phyloP scores from a whole-genome alignment of 2,888 invertebrate genomes.

The Mylabris sibirica region DNA sequence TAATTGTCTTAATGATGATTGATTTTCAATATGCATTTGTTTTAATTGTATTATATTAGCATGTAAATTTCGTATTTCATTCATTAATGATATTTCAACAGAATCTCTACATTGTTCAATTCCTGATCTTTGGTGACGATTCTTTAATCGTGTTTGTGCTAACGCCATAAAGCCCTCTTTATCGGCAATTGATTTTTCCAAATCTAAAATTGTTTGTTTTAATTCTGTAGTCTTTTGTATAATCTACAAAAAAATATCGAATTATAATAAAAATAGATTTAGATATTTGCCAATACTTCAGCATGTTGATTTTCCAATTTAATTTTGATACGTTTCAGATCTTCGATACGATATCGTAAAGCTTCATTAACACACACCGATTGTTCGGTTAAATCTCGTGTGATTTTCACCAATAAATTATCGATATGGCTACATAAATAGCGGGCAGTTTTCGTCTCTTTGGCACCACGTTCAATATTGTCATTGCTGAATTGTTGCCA shows the following conservation, averaged over 20 bases:
- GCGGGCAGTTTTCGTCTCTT: conserved; percentile 76
- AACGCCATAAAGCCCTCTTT: conserved; percentile 84
- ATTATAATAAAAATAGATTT: too few species aligned
- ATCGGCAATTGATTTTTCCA: conserved; percentile 82
- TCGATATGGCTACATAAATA: conserved; percentile 81
- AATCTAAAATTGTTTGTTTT: conserved; percentile 75
- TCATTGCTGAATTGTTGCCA: conserved; percentile 78
- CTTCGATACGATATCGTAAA: conserved; percentile 77
- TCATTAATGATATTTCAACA: conserved; percentile 76
- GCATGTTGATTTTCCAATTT: conserved; percentile 85
- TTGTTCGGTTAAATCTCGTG: conserved; percentile 80
- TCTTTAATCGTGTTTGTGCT: conserved; percentile 83
- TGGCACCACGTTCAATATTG: conserved; percentile 74
- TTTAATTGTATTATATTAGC: conserved; percentile 73
- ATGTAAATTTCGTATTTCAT: conserved; percentile 75
- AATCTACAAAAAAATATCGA: conserved; percentile 60
- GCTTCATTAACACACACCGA: conserved; percentile 80
- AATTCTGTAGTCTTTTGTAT: conserved; percentile 76
- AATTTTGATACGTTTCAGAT: conserved; percentile 79
- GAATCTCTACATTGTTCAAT: conserved; percentile 84
- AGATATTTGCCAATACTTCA: conserved; percentile 63
- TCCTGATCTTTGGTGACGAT: conserved; percentile 80
- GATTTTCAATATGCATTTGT: conserved; percentile 74
- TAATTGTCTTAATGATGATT: conserved; percentile 80
- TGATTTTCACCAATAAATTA: conserved; percentile 79